Evolutionary conservation across 2,113 vertebrate genomes (phyloP).

Genomic region (Lepus timidus): DNA sequence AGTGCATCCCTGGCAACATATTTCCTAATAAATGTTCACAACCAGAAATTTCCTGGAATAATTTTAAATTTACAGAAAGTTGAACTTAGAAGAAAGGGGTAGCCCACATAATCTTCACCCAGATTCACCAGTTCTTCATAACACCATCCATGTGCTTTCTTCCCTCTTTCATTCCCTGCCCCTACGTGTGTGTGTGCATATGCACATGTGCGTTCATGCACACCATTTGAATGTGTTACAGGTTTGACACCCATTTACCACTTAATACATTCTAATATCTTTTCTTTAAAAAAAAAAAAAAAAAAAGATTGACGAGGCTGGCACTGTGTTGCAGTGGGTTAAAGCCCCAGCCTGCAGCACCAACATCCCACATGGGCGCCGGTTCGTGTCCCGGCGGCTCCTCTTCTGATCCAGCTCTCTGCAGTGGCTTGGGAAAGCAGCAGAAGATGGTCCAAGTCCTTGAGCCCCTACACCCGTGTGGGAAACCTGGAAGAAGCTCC

Average conservation of each 20-base stretch:
- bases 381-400: too few relatives aligned
- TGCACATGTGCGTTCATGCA: not conserved
- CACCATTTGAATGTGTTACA: not conserved
- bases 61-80: slow-evolving; percentile 22
- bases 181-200: not conserved
- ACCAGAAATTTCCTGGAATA: not conserved
- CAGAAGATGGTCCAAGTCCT: too few relatives aligned
- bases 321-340: too few relatives aligned
- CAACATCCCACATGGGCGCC: too few relatives aligned
- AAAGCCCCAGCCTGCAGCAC: too few relatives aligned
- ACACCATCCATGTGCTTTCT: not conserved
- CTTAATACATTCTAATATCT: not conserved
- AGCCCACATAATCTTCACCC: not conserved
- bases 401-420: too few relatives aligned
- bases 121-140: not conserved
- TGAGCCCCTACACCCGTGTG: too few relatives aligned
- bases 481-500: too few relatives aligned
- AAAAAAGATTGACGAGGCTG: too few relatives aligned
- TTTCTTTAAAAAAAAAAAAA: too few relatives aligned
- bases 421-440: too few relatives aligned
- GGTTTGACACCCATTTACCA: not conserved
- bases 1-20: not conserved
- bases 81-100: not conserved
- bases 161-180: not conserved
- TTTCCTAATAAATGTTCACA: slow-evolving; percentile 11